phyloP scores from a whole-genome alignment of 2,797 vertebrate species.

The Hafferia zeledoni region DNA sequence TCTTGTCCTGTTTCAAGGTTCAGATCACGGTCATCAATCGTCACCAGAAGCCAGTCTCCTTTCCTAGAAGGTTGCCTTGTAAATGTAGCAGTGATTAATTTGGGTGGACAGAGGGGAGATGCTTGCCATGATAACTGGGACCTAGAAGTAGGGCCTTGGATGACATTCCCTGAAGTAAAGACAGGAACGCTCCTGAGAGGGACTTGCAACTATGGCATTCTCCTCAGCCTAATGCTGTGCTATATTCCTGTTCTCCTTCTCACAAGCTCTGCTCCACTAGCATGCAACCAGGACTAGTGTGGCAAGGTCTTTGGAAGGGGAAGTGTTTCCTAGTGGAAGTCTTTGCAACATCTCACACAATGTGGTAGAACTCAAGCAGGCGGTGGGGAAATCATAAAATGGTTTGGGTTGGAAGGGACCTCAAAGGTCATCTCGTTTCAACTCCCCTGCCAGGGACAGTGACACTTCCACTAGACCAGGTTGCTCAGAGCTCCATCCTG shows the following conservation, averaged over 20 bases:
- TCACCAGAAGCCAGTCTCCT: neutral
- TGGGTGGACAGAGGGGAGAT: neutral
- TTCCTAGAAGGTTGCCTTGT: neutral
- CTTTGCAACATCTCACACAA: neutral
- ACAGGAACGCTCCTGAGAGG: neutral
- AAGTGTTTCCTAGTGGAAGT: neutral
- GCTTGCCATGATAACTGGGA: neutral
- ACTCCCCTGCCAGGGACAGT: neutral
- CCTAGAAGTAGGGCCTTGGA: neutral
- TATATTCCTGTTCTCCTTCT: neutral
- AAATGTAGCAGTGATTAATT: neutral
- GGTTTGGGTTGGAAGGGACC: neutral
- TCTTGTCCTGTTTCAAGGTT: constrained; percentile 36
- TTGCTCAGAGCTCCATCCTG: neutral
- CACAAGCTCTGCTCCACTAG: neutral
- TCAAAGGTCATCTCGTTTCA: neutral
- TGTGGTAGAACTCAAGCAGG: neutral
- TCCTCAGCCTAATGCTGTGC: neutral
- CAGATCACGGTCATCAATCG: neutral
- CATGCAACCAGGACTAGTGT: neutral
- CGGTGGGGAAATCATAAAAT: neutral
- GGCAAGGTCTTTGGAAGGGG: neutral
- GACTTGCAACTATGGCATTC: neutral
- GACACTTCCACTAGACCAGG: neutral
- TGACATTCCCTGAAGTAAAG: neutral